Percentiles rank a stretch among this genome's conserved stretches.
Evolutionary conservation across 1,140 invertebrate species (phyloP).

Genomic region (Drosophila sp.): DNA sequence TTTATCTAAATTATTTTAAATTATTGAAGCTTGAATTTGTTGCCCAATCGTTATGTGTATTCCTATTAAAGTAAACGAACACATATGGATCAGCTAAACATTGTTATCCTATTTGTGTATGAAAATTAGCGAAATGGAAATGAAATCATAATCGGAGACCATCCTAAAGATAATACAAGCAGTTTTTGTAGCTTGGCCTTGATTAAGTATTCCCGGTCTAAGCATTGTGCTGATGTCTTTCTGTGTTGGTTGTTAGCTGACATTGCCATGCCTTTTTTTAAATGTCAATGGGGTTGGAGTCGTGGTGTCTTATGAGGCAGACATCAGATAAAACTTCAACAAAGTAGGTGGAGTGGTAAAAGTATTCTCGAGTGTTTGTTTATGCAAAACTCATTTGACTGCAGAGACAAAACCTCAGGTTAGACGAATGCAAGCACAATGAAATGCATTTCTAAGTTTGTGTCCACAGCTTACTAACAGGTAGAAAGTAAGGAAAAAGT

Average conservation of each 20-base stretch:
- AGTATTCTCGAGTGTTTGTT: conserved; percentile 46
- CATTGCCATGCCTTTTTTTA: conserved; percentile 2
- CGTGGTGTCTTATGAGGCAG: neutral
- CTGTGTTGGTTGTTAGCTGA: conserved; percentile 2
- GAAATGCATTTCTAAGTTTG: conserved; percentile 64
- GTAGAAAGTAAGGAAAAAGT: neutral
- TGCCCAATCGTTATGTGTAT: too few relatives aligned
- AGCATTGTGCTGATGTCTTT: conserved; percentile 31
- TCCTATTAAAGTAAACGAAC: too few relatives aligned
- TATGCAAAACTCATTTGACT: conserved; percentile 78
- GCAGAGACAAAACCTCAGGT: conserved; percentile 25
- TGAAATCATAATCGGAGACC: too few relatives aligned
- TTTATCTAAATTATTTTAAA: too few relatives aligned
- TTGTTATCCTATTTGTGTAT: too few relatives aligned
- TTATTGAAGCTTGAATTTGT: too few relatives aligned
- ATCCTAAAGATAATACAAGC: conserved; percentile 24
- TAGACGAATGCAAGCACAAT: conserved; percentile 46
- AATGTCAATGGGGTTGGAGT: neutral
- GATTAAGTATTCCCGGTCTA: conserved; percentile 57
- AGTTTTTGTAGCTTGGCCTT: conserved; percentile 57
- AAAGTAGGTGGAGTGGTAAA: conserved; percentile 9
- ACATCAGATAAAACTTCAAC: conserved; percentile 1
- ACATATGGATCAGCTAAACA: too few relatives aligned
- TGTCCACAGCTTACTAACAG: conserved; percentile 15
- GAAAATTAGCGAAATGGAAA: too few relatives aligned